Evolutionary conservation across 2,888 invertebrate genomes (phyloP), one percentile per base, ranked within the genome.

Genomic region (Helleia helle): DNA sequence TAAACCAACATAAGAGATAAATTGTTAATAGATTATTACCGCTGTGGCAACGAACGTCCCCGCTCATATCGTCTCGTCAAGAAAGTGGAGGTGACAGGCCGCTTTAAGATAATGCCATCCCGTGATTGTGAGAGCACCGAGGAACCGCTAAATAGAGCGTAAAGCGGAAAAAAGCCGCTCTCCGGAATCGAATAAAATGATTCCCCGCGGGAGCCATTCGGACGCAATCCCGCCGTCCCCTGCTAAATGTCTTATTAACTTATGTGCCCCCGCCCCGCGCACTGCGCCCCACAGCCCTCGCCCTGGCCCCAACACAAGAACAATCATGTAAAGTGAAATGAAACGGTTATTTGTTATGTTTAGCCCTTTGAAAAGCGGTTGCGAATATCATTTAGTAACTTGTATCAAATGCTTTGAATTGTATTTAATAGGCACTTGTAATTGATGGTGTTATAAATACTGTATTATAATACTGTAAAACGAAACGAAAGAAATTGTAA

Each of bases 141-240:
- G 52, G 65, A 67, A 71, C 76, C 75, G 77, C 77, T 77, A 77
- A 84, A 79, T 80, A 73, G 80, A 80, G 83, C 80, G 75, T 72
- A 72, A 76, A 77, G 71, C 73, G 72, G 73, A 81, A 83, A 80
- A 83, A 83, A 75, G 70, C 71, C 73, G 74, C 72, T 70, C 73
- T 83, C 86, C 85, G 84, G 87, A 88, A 89, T 89, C 89, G 87
- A 88, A 89, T 89, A 88, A 88, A 89, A 89, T 89, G 88, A 89
- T 89, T 89, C 89, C 89, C 89, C 89, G 62, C 73, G 89, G 87
- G 89, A 86, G 87, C 87, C 88, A 89, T 89, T 89, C 88, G 87
- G 86, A 87, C 87, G 86, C 87, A 88, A 83, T 83, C 81, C 83
- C 79, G 83, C 84, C 79, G 77, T 76, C 81, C 77, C 81, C 75